Conservation (phyloP, 2,888 invertebrate genomes). For the Drosophila phalerata region DNA sequence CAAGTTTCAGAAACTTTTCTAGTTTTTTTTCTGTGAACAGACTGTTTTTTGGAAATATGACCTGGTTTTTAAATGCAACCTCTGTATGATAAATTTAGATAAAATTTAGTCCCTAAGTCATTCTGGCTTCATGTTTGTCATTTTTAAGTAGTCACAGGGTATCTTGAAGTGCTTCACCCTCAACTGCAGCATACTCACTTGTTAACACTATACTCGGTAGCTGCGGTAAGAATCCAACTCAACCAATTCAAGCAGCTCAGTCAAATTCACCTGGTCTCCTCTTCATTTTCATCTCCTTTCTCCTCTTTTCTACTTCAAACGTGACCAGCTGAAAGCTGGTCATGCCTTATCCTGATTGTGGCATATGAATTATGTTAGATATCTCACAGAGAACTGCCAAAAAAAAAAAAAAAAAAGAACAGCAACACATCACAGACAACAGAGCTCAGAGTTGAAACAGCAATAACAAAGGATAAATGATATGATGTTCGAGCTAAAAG, state of each 20-base stretch:
- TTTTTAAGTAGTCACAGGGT: not conserved
- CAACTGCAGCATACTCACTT: not conserved
- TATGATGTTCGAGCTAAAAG: slow-evolving; percentile 43
- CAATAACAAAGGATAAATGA: slow-evolving; percentile 49
- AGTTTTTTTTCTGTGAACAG: too few relatives aligned
- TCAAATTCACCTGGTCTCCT: slow-evolving; percentile 11
- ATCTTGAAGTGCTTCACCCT: not conserved
- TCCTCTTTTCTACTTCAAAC: not conserved
- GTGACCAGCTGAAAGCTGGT: slow-evolving; percentile 8
- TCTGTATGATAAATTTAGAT: too few relatives aligned
- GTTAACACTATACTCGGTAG: slow-evolving; percentile 59
- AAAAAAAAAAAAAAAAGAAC: not conserved
- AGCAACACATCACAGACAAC: slow-evolving; percentile 20
- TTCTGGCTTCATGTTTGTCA: too few relatives aligned
- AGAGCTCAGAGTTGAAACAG: slow-evolving; percentile 23
- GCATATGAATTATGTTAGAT: slow-evolving; percentile 58
- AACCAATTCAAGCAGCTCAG: slow-evolving; percentile 8
- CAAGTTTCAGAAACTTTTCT: too few relatives aligned
- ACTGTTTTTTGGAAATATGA: too few relatives aligned
- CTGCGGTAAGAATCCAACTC: slow-evolving; percentile 20
- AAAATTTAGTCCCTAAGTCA: too few relatives aligned
- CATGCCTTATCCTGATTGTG: slow-evolving; percentile 37
- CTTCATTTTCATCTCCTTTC: not conserved
- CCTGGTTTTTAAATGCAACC: too few relatives aligned
- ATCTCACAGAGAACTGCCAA: slow-evolving; percentile 13